A percentile compares a stretch with the other conserved stretches of the same genome.
phyloP scores from a whole-genome alignment of 2,113 vertebrate genomes.

The Bagarius yarrelli region DNA sequence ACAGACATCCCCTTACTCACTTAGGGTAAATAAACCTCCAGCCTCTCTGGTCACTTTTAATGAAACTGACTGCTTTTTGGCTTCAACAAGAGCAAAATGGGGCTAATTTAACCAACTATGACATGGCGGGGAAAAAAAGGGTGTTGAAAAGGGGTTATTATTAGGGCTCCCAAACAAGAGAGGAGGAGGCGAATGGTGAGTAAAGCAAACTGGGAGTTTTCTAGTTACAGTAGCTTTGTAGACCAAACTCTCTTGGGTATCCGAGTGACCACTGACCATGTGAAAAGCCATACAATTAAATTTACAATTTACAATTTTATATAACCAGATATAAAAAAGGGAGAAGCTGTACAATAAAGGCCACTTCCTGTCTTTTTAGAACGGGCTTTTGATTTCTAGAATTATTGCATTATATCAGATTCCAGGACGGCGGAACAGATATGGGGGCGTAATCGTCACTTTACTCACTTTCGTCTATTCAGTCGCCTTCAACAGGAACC shows the following conservation, averaged over 20 bases:
- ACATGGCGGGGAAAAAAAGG: neutral
- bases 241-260: conserved; percentile 1
- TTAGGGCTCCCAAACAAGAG: neutral
- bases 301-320: conserved; percentile 2
- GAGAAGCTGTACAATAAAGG: conserved; percentile 50
- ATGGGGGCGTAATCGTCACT: neutral
- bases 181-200: neutral
- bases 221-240: conserved; percentile 11
- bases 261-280: conserved; percentile 32
- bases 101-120: neutral
- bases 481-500: conserved; percentile 3
- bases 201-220: conserved; percentile 32
- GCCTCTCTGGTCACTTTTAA: neutral
- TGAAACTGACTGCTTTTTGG: neutral
- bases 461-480: neutral
- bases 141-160: neutral
- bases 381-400: conserved; percentile 33
- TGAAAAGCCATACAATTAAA: conserved; percentile 23
- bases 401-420: conserved; percentile 56
- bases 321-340: neutral
- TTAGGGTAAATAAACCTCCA: neutral
- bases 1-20: neutral
- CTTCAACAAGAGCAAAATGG: neutral
- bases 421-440: conserved; percentile 18
- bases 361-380: conserved; percentile 51